Evolutionary conservation across 2,797 vertebrate genomes (phyloP).

Genomic region (Hemitrygon akajei): DNA sequence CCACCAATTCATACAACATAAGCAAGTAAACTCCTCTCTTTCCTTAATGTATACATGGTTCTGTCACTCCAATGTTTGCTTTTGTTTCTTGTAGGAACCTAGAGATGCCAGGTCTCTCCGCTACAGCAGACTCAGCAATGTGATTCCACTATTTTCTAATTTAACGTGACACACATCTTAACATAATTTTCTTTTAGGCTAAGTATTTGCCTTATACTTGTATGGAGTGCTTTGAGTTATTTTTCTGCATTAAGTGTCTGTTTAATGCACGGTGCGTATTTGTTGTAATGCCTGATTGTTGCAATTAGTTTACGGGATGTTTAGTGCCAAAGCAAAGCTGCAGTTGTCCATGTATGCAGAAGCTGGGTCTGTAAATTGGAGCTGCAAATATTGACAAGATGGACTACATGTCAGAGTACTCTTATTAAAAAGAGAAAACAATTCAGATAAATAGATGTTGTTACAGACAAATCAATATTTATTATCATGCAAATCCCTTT

Average conservation of each 20-base stretch:
- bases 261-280: background rate
- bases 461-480: background rate
- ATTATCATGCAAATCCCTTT: background rate
- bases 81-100: background rate
- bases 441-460: background rate
- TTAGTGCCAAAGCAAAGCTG: background rate
- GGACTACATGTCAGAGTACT: background rate
- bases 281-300: background rate
- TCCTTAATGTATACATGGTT: background rate
- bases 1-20: background rate
- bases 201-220: background rate
- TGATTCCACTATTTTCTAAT: background rate
- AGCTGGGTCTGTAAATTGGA: background rate
- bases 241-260: background rate
- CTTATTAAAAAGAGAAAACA: conserved; percentile 7
- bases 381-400: background rate
- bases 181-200: background rate
- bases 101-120: background rate
- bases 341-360: background rate
- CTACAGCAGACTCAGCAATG: background rate
- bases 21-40: background rate
- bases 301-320: background rate
- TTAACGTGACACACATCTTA: background rate
- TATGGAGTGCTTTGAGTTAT: background rate
- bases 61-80: background rate